These are phyloP conservation scores for Cyrtodaria siliqua DNA, from an alignment of 2,888 invertebrate genomes.

Conservation along the genomic window DNA sequence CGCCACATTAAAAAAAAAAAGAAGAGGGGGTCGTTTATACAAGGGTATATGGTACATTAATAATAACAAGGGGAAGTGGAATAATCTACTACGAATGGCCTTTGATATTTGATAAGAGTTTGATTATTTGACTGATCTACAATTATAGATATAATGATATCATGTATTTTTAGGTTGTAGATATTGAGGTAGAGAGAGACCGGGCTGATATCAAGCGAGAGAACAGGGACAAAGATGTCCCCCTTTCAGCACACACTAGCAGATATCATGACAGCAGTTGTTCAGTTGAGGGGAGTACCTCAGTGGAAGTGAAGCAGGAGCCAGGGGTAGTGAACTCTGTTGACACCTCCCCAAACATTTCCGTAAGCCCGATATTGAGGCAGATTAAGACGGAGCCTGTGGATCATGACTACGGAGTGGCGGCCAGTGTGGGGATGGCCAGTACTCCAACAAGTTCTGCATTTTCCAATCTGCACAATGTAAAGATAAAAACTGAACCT, in stretches of 20 bases:
- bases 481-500: background rate
- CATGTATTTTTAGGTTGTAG: too few relatives aligned
- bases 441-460: background rate
- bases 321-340: background rate
- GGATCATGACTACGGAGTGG: constrained; percentile 53
- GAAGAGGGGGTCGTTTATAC: too few relatives aligned
- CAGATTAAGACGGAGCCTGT: constrained; percentile 55
- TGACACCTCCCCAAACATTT: background rate
- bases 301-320: constrained; percentile 36
- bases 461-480: background rate
- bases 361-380: background rate
- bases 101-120: too few relatives aligned
- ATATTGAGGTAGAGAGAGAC: constrained; percentile 76
- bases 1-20: too few relatives aligned
- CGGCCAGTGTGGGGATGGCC: background rate
- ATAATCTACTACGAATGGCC: too few relatives aligned
- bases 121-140: too few relatives aligned
- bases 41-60: too few relatives aligned
- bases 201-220: constrained; percentile 26
- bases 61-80: too few relatives aligned
- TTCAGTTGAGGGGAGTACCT: constrained; percentile 1
- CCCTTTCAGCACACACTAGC: background rate
- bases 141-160: too few relatives aligned
- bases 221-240: constrained; percentile 3
- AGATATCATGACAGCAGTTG: background rate